These are phyloP conservation scores for Brachirus orientalis DNA, from an alignment of 2,113 vertebrate genomes.

Conservation along the genomic window DNA sequence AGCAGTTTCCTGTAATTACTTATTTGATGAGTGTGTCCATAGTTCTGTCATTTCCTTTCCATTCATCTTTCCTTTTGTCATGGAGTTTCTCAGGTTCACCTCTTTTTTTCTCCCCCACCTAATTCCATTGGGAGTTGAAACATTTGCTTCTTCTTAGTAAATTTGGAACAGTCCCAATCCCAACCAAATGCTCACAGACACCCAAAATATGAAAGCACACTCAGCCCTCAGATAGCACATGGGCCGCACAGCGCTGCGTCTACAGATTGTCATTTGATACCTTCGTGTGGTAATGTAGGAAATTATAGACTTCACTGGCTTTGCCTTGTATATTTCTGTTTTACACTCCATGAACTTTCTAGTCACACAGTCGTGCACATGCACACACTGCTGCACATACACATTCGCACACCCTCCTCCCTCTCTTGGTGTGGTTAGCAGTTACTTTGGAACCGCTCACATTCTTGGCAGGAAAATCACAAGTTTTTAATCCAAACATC, in stretches of 20 bases:
- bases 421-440: slow-evolving; percentile 63
- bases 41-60: slow-evolving; percentile 54
- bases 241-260: slow-evolving; percentile 23
- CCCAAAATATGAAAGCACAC: slow-evolving; percentile 88
- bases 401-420: slow-evolving; percentile 66
- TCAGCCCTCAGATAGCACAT: slow-evolving; percentile 84
- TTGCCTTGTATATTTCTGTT: slow-evolving; percentile 70
- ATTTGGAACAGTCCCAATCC: slow-evolving; percentile 68
- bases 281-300: slow-evolving; percentile 64
- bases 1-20: slow-evolving; percentile 27
- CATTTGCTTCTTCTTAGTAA: slow-evolving; percentile 64
- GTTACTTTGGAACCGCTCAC: slow-evolving; percentile 80
- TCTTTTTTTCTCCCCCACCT: slow-evolving; percentile 42
- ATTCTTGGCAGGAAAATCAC: slow-evolving; percentile 74
- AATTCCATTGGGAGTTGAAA: slow-evolving; percentile 63
- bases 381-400: slow-evolving; percentile 15
- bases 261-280: slow-evolving; percentile 64
- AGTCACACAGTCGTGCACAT: slow-evolving; percentile 67
- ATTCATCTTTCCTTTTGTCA: slow-evolving; percentile 73
- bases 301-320: slow-evolving; percentile 69
- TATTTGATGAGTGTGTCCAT: slow-evolving; percentile 10
- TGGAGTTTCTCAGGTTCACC: slow-evolving; percentile 8
- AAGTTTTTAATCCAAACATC: slow-evolving; percentile 75
- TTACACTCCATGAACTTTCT: slow-evolving; percentile 73
- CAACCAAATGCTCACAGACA: slow-evolving; percentile 79